Evolutionary conservation across 1,140 invertebrate species (phyloP).

Genomic region (Argopecten irradians): DNA sequence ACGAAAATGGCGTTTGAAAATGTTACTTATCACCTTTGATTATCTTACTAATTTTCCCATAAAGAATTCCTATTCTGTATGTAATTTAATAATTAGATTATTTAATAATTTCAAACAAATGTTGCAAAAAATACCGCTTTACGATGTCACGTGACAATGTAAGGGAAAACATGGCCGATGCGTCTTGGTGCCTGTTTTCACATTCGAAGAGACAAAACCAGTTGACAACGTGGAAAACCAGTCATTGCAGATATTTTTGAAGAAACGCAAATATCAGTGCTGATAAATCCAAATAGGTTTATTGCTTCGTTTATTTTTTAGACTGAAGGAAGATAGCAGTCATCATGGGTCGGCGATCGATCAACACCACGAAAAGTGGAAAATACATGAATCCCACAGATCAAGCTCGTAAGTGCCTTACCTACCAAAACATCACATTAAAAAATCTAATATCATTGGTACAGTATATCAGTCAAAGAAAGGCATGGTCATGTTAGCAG

Average conservation of each 20-base stretch:
- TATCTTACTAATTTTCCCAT: too few species aligned
- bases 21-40: too few species aligned
- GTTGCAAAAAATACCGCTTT: neutral
- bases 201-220: neutral
- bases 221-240: neutral
- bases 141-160: neutral
- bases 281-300: neutral
- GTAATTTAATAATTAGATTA: neutral
- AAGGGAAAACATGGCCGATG: constrained; percentile 11
- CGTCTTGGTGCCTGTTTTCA: neutral
- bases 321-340: neutral
- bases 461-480: neutral
- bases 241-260: neutral
- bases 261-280: too few species aligned
- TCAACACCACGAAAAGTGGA: constrained; percentile 99
- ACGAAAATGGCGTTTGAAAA: neutral
- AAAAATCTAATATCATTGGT: neutral
- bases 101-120: neutral
- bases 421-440: neutral
- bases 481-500: neutral
- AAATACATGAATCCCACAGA: constrained; percentile 99
- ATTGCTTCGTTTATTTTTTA: neutral
- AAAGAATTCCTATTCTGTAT: neutral
- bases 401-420: constrained; percentile 94
- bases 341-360: constrained; percentile 93